These are phyloP conservation scores for Oreochromis tanganicae DNA, from an alignment of 2,113 vertebrate genomes.

Conservation along the genomic window DNA sequence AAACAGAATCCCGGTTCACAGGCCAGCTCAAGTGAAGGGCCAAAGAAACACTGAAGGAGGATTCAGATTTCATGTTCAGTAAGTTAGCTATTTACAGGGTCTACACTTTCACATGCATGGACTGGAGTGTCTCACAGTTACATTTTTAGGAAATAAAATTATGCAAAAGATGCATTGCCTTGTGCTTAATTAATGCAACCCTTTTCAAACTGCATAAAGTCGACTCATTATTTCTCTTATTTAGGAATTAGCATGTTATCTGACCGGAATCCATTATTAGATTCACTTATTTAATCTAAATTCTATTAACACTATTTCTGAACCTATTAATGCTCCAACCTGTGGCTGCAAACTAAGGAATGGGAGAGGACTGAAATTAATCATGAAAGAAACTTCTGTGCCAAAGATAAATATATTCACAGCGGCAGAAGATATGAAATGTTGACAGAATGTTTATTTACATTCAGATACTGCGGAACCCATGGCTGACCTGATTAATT, in stretches of 20 bases:
- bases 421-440: background rate
- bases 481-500: background rate
- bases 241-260: background rate
- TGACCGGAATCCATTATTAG: background rate
- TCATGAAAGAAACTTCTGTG: background rate
- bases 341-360: background rate
- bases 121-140: background rate
- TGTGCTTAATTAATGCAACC: background rate
- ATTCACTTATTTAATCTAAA: background rate
- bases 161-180: background rate
- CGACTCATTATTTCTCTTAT: background rate
- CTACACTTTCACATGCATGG: background rate
- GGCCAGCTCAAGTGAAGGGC: background rate
- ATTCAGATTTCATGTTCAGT: background rate
- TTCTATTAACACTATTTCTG: background rate
- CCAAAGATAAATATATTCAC: background rate
- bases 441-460: background rate
- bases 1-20: background rate
- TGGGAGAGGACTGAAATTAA: background rate
- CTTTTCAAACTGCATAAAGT: background rate
- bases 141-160: background rate
- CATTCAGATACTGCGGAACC: background rate
- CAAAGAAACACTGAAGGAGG: background rate
- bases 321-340: background rate
- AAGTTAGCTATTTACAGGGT: background rate